Conservation (phyloP, 1,140 invertebrate species). For the Myzus persicae region DNA sequence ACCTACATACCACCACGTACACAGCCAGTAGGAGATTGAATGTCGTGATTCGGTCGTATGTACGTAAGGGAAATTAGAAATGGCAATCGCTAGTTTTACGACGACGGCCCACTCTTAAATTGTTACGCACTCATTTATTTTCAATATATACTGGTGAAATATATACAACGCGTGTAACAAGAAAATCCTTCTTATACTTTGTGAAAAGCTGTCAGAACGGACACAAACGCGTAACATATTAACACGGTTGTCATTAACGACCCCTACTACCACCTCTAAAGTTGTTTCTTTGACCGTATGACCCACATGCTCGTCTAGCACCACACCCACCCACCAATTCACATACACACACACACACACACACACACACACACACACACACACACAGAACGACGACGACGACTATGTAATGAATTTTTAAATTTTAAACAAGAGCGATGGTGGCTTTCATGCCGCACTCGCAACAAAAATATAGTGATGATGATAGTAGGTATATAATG, state of each 20-base stretch:
- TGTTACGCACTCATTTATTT: constrained; percentile 25
- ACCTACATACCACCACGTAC: background rate
- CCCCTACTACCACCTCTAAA: background rate
- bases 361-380: background rate
- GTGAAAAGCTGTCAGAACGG: constrained; percentile 39
- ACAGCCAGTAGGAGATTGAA: background rate
- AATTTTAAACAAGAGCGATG: background rate
- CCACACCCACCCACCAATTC: background rate
- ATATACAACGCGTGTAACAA: constrained; percentile 41
- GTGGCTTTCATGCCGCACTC: background rate
- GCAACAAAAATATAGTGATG: background rate
- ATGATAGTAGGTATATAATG: background rate
- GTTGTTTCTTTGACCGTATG: constrained; percentile 30
- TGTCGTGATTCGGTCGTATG: background rate
- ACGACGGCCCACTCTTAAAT: background rate
- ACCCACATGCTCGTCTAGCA: background rate
- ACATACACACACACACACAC: background rate
- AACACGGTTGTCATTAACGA: constrained; percentile 38
- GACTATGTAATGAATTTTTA: constrained; percentile 32
- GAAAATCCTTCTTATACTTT: constrained; percentile 46
- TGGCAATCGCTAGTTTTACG: background rate
- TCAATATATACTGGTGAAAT: constrained; percentile 27
- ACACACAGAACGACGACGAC: no score
- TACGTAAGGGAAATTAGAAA: background rate
- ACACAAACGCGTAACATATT: constrained; percentile 42